Conservation (phyloP, 2,888 invertebrate genomes). For the Loripinus fragilis region DNA sequence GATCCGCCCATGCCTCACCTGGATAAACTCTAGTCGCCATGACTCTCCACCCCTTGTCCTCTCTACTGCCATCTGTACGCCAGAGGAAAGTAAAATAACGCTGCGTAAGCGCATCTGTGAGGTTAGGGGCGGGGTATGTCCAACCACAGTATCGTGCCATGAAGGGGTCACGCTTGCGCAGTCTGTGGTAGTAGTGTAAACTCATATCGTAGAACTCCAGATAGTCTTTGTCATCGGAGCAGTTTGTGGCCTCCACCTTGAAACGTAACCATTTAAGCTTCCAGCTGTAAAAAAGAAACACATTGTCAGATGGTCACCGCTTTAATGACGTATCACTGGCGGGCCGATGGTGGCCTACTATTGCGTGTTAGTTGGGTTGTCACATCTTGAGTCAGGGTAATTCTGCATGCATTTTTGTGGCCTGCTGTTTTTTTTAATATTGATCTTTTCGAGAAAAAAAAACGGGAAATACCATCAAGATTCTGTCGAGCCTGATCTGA, state of each 20-base stretch:
- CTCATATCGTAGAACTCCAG: conserved; percentile 1
- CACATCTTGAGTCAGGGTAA: no score
- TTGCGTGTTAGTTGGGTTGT: no score
- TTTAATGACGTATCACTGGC: no score
- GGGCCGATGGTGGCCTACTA: no score
- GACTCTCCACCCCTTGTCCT: conserved; percentile 51
- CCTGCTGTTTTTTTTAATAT: no score
- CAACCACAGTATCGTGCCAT: neutral
- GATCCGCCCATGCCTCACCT: no score
- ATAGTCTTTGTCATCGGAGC: neutral
- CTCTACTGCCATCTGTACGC: conserved; percentile 48
- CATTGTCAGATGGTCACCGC: no score
- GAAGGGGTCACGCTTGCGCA: neutral
- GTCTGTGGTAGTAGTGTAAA: neutral
- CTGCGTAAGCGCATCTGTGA: conserved; percentile 35
- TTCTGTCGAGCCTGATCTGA: no score
- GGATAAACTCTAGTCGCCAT: conserved; percentile 61
- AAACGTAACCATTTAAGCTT: neutral
- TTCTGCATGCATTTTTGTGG: no score
- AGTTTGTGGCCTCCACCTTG: neutral
- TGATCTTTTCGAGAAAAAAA: no score
- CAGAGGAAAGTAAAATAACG: conserved; percentile 54
- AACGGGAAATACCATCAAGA: no score
- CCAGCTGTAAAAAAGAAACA: neutral
- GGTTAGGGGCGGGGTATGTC: conserved; percentile 21